Evolutionary conservation across 2,797 vertebrate species (phyloP).

Genomic region (Coendou prehensilis): DNA sequence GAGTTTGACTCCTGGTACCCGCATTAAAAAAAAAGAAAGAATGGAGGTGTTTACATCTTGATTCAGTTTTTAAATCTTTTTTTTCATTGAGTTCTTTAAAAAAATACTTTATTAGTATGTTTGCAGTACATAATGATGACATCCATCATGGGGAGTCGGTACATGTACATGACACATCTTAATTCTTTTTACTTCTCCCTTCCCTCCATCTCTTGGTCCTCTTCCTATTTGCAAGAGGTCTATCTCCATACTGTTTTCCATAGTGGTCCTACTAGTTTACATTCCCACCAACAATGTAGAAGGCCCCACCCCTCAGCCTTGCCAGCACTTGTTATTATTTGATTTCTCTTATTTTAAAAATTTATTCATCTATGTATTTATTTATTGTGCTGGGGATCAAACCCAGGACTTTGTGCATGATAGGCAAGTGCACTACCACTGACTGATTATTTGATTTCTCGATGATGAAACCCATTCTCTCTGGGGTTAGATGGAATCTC

Average conservation of each 20-base stretch:
- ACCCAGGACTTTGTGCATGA: neutral
- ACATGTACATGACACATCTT: neutral
- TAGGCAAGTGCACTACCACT: neutral
- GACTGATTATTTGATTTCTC: neutral
- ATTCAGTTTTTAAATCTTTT: neutral
- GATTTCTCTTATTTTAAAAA: neutral
- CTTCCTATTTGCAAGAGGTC: neutral
- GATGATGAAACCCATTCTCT: neutral
- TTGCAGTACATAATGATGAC: neutral
- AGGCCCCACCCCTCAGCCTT: neutral
- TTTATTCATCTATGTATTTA: neutral
- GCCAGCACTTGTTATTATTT: neutral
- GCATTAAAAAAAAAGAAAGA: neutral
- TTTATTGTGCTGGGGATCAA: neutral
- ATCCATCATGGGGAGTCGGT: neutral
- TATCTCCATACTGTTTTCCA: neutral
- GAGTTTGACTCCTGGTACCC: too few species aligned
- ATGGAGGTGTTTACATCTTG: neutral
- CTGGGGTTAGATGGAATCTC: neutral
- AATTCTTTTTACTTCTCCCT: neutral
- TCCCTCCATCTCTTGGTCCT: neutral
- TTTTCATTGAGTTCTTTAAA: neutral
- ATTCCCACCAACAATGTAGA: neutral
- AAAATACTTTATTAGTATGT: neutral
- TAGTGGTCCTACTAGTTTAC: neutral